Evolutionary conservation across 1,140 invertebrate genomes (phyloP), one percentile per base, ranked within the genome.

Genomic region (Probaryconus sp.): DNA sequence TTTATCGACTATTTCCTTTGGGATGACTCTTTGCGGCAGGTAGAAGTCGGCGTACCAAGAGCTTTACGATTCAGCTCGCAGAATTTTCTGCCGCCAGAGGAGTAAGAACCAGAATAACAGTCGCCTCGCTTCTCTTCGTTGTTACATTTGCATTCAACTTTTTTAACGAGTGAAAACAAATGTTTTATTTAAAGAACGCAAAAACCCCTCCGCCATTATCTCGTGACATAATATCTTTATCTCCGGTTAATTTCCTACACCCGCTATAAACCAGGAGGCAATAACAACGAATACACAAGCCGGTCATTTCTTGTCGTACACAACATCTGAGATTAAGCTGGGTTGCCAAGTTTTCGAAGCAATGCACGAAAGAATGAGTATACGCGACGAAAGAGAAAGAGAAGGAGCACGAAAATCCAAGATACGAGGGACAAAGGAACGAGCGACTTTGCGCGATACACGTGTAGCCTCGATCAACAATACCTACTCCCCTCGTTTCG

Each of bases 1-100:
- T 87, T 86, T 83, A 84, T 86, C 83, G 79, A 83, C 81, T 81
- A 86, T 82, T 87, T 87, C 83, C 85, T 86, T 78, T 78, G 70
- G 78, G 84, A 85, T 84, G 81, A 83, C 76, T 69, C 71, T 68
- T n/a, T 68, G 79, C 73, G 55, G 75, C 79, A 77, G 74, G 74
- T 77, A 77, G 43, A 69, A 69, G 60, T 50, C 48, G 48, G 55
- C 58, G 55, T 40, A 38, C 47, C 40, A 40, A 68, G 11, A 42
- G 47, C 67, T 28, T 38, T 47, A 48, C 56, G 31, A 47, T 50
- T 11, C 42, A 5, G 24, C 42, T 51, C 51, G 58, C 35, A 35
- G n/a, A n/a, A 60, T 55, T 61, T 56, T 43, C 43, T 48, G 33
- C 47, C 31, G n/a, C n/a, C n/a, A n/a, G n/a, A 21, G 9, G 42